A percentile compares a stretch with the other conserved stretches of the same genome.
Evolutionary conservation across 2,797 vertebrate genomes (phyloP).

Genomic region (Sorex maritimensis): DNA sequence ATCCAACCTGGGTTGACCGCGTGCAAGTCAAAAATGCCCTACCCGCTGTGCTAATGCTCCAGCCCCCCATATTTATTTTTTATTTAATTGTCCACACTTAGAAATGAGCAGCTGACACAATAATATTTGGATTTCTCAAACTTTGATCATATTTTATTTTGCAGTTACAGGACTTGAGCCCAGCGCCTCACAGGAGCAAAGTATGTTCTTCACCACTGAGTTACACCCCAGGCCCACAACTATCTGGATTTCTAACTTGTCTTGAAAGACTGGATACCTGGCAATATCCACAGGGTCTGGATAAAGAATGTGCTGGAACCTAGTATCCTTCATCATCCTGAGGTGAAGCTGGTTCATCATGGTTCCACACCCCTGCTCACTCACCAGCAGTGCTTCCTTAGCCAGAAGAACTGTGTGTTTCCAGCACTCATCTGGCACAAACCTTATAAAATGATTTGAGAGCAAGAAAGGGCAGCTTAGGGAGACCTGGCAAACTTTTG

Average conservation of each 20-base stretch:
- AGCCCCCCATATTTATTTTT: background rate
- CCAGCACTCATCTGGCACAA: background rate
- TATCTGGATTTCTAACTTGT: slow-evolving; percentile 53
- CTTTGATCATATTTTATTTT: too few relatives aligned
- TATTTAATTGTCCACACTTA: slow-evolving; percentile 31
- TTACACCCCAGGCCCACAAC: too few relatives aligned
- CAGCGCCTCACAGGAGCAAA: too few relatives aligned
- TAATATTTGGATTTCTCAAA: background rate
- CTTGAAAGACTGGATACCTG: slow-evolving; percentile 2
- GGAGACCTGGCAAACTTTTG: background rate
- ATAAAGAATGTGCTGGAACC: background rate
- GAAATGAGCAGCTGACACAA: background rate
- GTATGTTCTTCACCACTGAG: too few relatives aligned
- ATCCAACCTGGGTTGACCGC: too few relatives aligned
- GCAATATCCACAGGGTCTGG: background rate
- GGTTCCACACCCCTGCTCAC: background rate
- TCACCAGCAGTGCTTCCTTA: background rate
- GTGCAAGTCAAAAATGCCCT: too few relatives aligned
- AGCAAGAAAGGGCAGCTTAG: background rate
- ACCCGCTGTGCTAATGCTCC: too few relatives aligned
- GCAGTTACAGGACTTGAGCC: too few relatives aligned
- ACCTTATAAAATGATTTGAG: background rate
- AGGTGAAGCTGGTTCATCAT: background rate
- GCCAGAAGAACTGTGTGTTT: background rate
- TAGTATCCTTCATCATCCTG: background rate